Evolutionary conservation across 2,888 invertebrate species (phyloP).

Genomic region (Hydriomena furcata): DNA sequence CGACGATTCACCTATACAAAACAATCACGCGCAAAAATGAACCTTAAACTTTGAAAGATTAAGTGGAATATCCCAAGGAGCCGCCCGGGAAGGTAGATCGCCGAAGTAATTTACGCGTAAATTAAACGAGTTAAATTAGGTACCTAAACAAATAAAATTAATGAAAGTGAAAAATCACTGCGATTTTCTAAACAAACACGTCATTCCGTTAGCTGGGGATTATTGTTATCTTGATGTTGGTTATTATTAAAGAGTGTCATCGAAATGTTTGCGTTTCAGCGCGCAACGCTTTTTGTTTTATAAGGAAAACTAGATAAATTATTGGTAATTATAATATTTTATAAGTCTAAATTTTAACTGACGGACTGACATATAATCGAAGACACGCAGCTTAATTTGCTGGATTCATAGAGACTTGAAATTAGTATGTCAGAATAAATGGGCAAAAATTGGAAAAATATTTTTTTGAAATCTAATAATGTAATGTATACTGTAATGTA

Average conservation of each 20-base stretch:
- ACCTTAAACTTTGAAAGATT: slow-evolving; percentile 44
- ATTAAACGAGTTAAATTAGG: slow-evolving; percentile 70
- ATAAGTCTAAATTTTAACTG: too few species aligned
- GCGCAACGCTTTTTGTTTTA: too few species aligned
- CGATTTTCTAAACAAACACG: slow-evolving; percentile 59
- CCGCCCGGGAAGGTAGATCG: slow-evolving; percentile 42
- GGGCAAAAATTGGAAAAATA: too few species aligned
- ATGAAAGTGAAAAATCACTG: slow-evolving; percentile 61
- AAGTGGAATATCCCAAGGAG: slow-evolving; percentile 30
- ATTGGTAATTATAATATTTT: too few species aligned
- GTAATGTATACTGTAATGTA: too few species aligned
- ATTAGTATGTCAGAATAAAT: too few species aligned
- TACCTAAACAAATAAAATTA: slow-evolving; percentile 70
- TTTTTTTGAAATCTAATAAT: too few species aligned
- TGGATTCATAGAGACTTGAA: too few species aligned
- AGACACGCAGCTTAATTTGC: too few species aligned
- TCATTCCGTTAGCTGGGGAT: slow-evolving; percentile 48
- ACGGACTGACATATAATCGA: too few species aligned
- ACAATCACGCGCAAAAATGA: slow-evolving; percentile 52
- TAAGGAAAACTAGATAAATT: too few species aligned
- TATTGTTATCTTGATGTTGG: slow-evolving; percentile 35
- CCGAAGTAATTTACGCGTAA: slow-evolving; percentile 61
- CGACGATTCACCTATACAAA: slow-evolving; percentile 42
- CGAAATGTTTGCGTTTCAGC: not conserved
- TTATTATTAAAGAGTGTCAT: slow-evolving; percentile 8